Evolutionary conservation across 2,113 vertebrate genomes (phyloP).

Genomic region (Pongo pygmaeus): DNA sequence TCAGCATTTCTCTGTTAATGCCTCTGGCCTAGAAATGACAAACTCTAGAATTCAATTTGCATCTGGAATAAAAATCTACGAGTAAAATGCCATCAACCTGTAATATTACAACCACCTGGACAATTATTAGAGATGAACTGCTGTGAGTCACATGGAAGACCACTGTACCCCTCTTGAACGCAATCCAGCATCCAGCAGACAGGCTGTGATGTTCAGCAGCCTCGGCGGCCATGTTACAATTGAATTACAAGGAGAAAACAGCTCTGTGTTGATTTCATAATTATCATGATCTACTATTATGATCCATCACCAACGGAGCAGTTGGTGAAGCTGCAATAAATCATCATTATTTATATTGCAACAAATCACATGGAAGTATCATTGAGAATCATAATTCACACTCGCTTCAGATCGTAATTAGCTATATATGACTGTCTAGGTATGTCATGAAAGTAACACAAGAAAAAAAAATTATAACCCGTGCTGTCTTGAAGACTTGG

Average conservation of each 20-base stretch:
- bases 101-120: slow-evolving; percentile 61
- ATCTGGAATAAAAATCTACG: slow-evolving; percentile 70
- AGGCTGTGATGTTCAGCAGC: slow-evolving; percentile 66
- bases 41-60: slow-evolving; percentile 31
- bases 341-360: slow-evolving; percentile 85
- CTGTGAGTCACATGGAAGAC: slow-evolving; percentile 47
- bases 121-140: slow-evolving; percentile 70
- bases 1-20: not conserved
- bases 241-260: slow-evolving; percentile 78
- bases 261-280: slow-evolving; percentile 82
- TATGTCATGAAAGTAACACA: slow-evolving; percentile 60
- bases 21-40: not conserved
- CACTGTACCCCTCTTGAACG: slow-evolving; percentile 66
- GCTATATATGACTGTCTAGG: slow-evolving; percentile 70
- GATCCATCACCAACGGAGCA: slow-evolving; percentile 83
- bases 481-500: not conserved
- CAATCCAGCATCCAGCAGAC: slow-evolving; percentile 70
- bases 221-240: slow-evolving; percentile 71
- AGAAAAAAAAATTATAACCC: slow-evolving; percentile 71
- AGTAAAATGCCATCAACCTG: slow-evolving; percentile 66
- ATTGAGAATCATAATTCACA: slow-evolving; percentile 81
- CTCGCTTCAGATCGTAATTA: slow-evolving; percentile 81
- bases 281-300: slow-evolving; percentile 85
- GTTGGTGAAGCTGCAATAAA: slow-evolving; percentile 81
- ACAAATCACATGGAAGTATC: slow-evolving; percentile 82